Percentiles rank a stretch among this genome's conserved stretches.
phyloP scores from a whole-genome alignment of 2,113 vertebrate species.

The Speoplatyrhinus poulsoni region DNA sequence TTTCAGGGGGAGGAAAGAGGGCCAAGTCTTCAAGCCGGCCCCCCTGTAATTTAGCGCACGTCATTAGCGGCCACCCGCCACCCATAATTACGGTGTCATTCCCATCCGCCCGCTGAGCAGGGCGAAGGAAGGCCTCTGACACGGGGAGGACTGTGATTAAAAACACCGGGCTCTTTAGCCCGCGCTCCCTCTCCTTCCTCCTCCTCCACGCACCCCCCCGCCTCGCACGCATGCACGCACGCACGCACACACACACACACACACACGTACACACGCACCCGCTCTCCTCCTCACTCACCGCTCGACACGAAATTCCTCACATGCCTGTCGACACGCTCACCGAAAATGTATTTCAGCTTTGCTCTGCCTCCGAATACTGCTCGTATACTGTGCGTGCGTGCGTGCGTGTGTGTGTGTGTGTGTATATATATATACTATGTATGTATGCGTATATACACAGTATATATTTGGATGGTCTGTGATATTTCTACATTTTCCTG shows the following conservation, averaged over 20 bases:
- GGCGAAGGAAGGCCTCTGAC: slow-evolving; percentile 62
- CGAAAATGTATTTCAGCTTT: slow-evolving; percentile 38
- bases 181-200: slow-evolving; percentile 2
- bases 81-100: not conserved
- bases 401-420: too few species aligned
- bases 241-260: not conserved
- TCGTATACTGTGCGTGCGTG: not conserved
- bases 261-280: slow-evolving; percentile 36
- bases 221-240: too few species aligned
- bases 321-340: slow-evolving; percentile 46
- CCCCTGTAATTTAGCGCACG: not conserved
- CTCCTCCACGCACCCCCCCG: slow-evolving; percentile 21
- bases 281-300: slow-evolving; percentile 1
- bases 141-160: slow-evolving; percentile 71
- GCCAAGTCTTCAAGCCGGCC: too few species aligned
- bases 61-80: not conserved
- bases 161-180: slow-evolving; percentile 63
- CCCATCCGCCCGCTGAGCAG: slow-evolving; percentile 31
- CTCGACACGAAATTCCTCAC: slow-evolving; percentile 51
- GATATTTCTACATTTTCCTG: not conserved
- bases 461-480: not conserved
- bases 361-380: slow-evolving; percentile 22
- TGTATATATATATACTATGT: too few species aligned
- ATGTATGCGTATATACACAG: too few species aligned
- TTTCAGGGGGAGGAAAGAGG: too few species aligned